Percentiles rank a stretch among this genome's conserved stretches.
These are phyloP conservation scores for Pseudomyrmex sp. DNA, from an alignment of 1,140 invertebrate genomes.

Conservation along the genomic window DNA sequence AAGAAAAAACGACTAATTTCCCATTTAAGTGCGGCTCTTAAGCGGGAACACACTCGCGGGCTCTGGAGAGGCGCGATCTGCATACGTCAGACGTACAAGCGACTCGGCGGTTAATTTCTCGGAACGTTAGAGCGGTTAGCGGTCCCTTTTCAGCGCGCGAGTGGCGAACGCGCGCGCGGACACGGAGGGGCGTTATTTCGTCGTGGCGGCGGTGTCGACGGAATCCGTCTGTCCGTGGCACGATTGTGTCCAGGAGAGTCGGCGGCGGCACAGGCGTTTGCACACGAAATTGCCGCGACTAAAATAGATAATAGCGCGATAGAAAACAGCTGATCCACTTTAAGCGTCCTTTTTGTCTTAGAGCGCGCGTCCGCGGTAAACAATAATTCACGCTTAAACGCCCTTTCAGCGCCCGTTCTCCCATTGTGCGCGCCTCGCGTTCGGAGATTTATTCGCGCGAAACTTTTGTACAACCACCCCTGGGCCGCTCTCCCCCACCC, in stretches of 20 bases:
- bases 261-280: constrained; percentile 6
- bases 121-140: constrained; percentile 17
- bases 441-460: constrained; percentile 74
- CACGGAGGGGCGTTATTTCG: constrained; percentile 22
- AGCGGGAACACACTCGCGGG: not conserved
- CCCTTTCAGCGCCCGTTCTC: constrained; percentile 67
- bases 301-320: constrained; percentile 58
- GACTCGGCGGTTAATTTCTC: constrained; percentile 24
- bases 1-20: too few relatives aligned
- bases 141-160: constrained; percentile 13
- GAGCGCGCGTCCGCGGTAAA: constrained; percentile 68
- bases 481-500: not conserved
- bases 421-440: constrained; percentile 74
- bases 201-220: not conserved
- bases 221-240: constrained; percentile 44
- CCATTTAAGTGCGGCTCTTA: not conserved
- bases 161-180: not conserved
- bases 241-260: constrained; percentile 55
- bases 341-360: constrained; percentile 74
- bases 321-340: constrained; percentile 74
- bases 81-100: not conserved
- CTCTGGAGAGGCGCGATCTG: too few relatives aligned
- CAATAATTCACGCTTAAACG: constrained; percentile 76
- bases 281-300: constrained; percentile 26
- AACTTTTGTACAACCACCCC: constrained; percentile 70